Base-by-base conservation (phyloP, 92 coral and sea anemone genomes). In the Epizoanthus stellaris region DNA sequence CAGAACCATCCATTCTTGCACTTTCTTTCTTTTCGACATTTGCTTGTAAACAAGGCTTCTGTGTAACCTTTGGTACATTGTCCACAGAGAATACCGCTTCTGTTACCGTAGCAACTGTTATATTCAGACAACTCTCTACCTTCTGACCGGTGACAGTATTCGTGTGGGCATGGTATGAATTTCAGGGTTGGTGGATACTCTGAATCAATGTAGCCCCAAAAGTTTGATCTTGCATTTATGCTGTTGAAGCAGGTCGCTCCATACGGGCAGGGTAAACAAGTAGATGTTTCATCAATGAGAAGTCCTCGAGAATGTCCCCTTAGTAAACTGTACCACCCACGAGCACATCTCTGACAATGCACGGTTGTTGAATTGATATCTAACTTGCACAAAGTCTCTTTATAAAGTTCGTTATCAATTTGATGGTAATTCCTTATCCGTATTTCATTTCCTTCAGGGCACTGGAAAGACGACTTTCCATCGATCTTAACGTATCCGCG, bases 201-300 rank as follows among this genome's bases (percentile, higher is more conserved):
- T 49, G 68, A 6, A 57, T 49, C 53, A 2, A 8, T 20, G 30
- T 75, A 57, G 0, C 94, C 92, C 92, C 92, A 91, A 64, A 86
- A 91, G 40, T 91, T 86, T 0, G 77, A 65, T 68, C 81, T 76
- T 12, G 95, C 95, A 5, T 16, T n/a, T 23, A 89, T 30, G 7
- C 34, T 73, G 39, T 73, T 34, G 21, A 85, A 10, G 39, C 95
- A 93, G 6, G 12, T 77, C 0, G 90, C 88, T 15, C 95, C 95
- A 63, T 80, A 93, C 1, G 95, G 95, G 71, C 95, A 93, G 34
- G 84, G 86, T 5, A 81, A 66, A 49, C 95, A 93, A 23, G 43
- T 6, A 6, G 81, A 76, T 5, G 21, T 38, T 5, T 12, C 36
- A 47, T 76, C 81, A 10, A 57, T 6, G 38, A 9, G 7, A 43